Evolutionary conservation across 2,888 invertebrate species (phyloP), one percentile per base, ranked within the genome.

Genomic region (Drosophila villosipedis): DNA sequence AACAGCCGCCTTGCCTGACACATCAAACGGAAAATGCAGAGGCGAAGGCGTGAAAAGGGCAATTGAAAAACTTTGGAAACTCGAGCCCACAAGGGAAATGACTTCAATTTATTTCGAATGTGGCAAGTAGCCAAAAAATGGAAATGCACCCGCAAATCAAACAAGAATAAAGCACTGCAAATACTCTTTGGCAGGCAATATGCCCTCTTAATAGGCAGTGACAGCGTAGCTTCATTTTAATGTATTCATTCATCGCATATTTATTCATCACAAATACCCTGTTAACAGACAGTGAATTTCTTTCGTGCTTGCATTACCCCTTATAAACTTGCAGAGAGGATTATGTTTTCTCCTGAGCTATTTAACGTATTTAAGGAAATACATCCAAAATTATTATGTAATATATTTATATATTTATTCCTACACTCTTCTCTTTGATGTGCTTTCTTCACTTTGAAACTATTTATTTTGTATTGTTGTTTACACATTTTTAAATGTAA

Each of bases 51-150:
- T 65, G 49, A 53, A 82, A 82, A 67, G 70, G 65, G 61, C 64
- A 68, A 65, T 73, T 69, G 68, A 79, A 78, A 59, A 58, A 53
- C 55, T 61, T 43, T 65, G 37, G 49, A 47, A 60, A 66, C 62
- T 60, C 52, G 63, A 67, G 12, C 14, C 22, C 16, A 37, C 49
- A 33, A 30, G 58, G 82, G 41, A 81, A 71, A 66, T 58, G 49
- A 47, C 52, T 52, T 41, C 33, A 53, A 66, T 33, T 58, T 71
- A 47, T 47, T 22, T 22, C 16, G 9, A 47, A 4, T 22, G 16
- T 22, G 22, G 22, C 14, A 47, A 47, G 4, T 47, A 4, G 14
- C 7, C 14, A 47, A 47, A 47, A 22, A 16, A 4, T 0, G 14
- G 0, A 47, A 16, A 47, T 43, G 0, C 12, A 12, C 2, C 10